These are phyloP conservation scores for Cheilosia vernalis DNA, from an alignment of 2,888 invertebrate species.

Conservation along the genomic window DNA sequence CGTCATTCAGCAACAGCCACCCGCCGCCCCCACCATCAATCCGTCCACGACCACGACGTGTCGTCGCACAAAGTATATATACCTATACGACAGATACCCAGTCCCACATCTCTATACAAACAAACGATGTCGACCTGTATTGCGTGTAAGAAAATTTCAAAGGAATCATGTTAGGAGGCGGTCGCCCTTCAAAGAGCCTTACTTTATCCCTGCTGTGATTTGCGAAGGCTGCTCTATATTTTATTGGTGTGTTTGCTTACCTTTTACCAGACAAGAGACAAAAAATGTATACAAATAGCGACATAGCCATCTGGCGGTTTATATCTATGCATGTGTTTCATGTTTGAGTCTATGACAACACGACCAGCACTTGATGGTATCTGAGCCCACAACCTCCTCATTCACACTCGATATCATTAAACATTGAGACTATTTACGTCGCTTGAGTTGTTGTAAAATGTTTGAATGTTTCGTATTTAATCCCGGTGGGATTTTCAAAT, in stretches of 20 bases:
- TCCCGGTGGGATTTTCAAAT: slow-evolving; percentile 33
- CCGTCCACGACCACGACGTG: not conserved
- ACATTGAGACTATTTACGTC: slow-evolving; percentile 44
- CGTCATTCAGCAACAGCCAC: slow-evolving; percentile 11
- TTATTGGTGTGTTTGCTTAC: slow-evolving; percentile 55
- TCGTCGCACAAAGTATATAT: not conserved
- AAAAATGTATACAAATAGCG: slow-evolving; percentile 52
- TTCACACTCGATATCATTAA: slow-evolving; percentile 35
- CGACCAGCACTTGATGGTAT: not conserved
- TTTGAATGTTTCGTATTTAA: slow-evolving; percentile 24
- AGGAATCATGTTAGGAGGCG: slow-evolving; percentile 35
- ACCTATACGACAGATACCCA: not conserved
- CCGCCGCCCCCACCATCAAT: not conserved
- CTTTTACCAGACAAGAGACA: slow-evolving; percentile 40
- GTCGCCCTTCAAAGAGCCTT: slow-evolving; percentile 41
- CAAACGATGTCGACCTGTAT: slow-evolving; percentile 23
- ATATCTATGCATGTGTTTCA: slow-evolving; percentile 26
- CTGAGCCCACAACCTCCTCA: not conserved
- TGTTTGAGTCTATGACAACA: slow-evolving; percentile 50
- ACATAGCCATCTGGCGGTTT: slow-evolving; percentile 37
- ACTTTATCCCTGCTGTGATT: slow-evolving; percentile 51
- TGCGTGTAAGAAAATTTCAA: slow-evolving; percentile 41
- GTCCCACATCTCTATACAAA: no score
- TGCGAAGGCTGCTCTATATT: slow-evolving; percentile 53
- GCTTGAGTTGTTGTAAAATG: slow-evolving; percentile 15